A percentile compares a stretch with the other conserved stretches of the same genome.
These are phyloP conservation scores for Phrynocephalus versicolor DNA, from an alignment of 2,113 vertebrate genomes.

Conservation along the genomic window DNA sequence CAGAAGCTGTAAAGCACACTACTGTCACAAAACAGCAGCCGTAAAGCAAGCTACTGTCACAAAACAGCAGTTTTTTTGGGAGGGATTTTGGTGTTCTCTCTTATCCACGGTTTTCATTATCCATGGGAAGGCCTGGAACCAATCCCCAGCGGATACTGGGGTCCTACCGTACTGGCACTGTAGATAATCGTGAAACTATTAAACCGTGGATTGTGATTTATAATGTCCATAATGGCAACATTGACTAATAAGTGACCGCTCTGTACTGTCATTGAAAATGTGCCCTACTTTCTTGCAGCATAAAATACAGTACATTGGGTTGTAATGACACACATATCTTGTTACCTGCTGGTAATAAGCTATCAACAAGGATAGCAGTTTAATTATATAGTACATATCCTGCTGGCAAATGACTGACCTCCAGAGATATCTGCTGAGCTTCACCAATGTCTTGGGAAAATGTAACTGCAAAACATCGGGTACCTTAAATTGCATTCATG, in stretches of 20 bases:
- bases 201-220: slow-evolving; percentile 55
- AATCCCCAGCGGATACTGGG: too few relatives aligned
- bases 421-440: slow-evolving; percentile 16
- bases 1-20: too few relatives aligned
- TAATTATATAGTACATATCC: slow-evolving; percentile 42
- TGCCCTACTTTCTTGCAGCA: slow-evolving; percentile 27
- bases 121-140: too few relatives aligned
- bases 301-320: slow-evolving; percentile 57
- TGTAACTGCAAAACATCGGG: not conserved
- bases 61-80: too few relatives aligned
- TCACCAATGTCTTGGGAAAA: not conserved
- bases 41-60: too few relatives aligned
- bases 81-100: too few relatives aligned
- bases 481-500: not conserved
- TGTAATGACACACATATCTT: slow-evolving; percentile 39
- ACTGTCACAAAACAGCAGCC: too few relatives aligned
- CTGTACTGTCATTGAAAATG: slow-evolving; percentile 9
- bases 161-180: slow-evolving; percentile 22
- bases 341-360: slow-evolving; percentile 62
- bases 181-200: slow-evolving; percentile 64
- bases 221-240: slow-evolving; percentile 38
- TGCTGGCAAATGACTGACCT: slow-evolving; percentile 35
- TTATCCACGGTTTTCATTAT: too few relatives aligned
- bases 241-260: slow-evolving; percentile 18
- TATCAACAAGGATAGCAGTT: slow-evolving; percentile 18